Conservation (phyloP, 2,888 invertebrate species). For the Scaeva pyrastri region DNA sequence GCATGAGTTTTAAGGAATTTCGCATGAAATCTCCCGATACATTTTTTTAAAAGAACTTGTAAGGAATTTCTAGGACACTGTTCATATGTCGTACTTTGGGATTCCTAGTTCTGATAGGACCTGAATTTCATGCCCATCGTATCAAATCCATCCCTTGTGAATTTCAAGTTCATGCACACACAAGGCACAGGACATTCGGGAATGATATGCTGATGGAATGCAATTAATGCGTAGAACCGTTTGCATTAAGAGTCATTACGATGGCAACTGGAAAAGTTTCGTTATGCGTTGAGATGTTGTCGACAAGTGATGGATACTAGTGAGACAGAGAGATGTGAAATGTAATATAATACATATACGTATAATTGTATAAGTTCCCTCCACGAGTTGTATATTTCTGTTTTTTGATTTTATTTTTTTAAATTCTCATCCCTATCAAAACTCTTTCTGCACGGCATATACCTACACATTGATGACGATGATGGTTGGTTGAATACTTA, state of each 20-base stretch:
- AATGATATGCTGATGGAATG: slow-evolving; percentile 48
- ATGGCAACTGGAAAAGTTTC: slow-evolving; percentile 41
- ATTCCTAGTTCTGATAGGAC: no score
- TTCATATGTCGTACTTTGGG: no score
- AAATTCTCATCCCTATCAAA: neutral
- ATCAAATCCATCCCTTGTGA: slow-evolving; percentile 10
- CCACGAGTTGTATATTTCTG: neutral
- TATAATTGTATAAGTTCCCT: slow-evolving; percentile 9
- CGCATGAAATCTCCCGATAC: no score
- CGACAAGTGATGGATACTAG: neutral
- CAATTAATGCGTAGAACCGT: slow-evolving; percentile 72
- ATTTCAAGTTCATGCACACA: neutral
- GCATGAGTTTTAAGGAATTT: no score
- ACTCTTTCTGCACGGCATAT: neutral
- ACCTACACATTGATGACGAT: neutral
- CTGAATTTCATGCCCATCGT: neutral
- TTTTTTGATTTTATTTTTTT: slow-evolving; percentile 17
- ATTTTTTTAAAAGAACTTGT: no score
- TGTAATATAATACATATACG: neutral
- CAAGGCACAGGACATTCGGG: neutral
- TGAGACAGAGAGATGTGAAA: slow-evolving; percentile 42
- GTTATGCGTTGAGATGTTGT: slow-evolving; percentile 39
- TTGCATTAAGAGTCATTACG: slow-evolving; percentile 72
- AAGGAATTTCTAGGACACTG: no score
- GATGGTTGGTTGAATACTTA: slow-evolving; percentile 49